Conservation (phyloP, 2,797 vertebrate genomes). For the Enteromius argenteus region DNA sequence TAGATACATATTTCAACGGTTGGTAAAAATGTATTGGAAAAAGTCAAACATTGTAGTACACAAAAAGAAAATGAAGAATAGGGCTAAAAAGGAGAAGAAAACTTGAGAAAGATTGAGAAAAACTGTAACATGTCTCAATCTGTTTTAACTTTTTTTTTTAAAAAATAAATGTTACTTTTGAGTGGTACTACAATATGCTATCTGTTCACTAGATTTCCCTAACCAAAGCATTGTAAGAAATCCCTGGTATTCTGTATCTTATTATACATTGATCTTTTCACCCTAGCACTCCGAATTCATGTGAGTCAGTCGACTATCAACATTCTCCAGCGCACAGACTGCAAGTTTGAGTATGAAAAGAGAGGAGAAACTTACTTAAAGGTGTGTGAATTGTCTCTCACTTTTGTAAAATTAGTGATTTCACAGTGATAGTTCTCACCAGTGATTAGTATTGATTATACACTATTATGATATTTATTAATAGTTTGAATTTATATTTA, state of each 20-base stretch:
- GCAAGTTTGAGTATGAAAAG: constrained; percentile 88
- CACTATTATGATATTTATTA: not conserved
- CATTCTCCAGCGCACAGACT: constrained; percentile 90
- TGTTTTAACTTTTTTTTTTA: not conserved
- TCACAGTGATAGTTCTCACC: not conserved
- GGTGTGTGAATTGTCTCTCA: constrained; percentile 72
- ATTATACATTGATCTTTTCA: not conserved
- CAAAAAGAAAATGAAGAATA: not conserved
- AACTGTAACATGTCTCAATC: too few species aligned
- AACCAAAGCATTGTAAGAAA: not conserved
- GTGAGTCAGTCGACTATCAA: constrained; percentile 89
- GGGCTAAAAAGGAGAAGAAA: not conserved
- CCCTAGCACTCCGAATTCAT: constrained; percentile 90
- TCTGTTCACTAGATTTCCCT: not conserved
- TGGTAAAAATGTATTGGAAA: not conserved
- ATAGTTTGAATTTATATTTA: not conserved
- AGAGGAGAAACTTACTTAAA: constrained; percentile 93
- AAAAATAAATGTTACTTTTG: not conserved
- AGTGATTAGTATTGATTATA: not conserved
- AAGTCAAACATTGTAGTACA: not conserved
- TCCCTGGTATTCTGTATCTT: not conserved
- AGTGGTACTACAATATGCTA: not conserved
- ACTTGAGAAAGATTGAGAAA: too few species aligned
- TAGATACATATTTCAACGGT: not conserved
- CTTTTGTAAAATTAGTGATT: not conserved